Percentiles rank a stretch among this genome's conserved stretches.
These are phyloP conservation scores for Puntigrus tetrazona DNA, from an alignment of 2,113 vertebrate species.

Conservation along the genomic window DNA sequence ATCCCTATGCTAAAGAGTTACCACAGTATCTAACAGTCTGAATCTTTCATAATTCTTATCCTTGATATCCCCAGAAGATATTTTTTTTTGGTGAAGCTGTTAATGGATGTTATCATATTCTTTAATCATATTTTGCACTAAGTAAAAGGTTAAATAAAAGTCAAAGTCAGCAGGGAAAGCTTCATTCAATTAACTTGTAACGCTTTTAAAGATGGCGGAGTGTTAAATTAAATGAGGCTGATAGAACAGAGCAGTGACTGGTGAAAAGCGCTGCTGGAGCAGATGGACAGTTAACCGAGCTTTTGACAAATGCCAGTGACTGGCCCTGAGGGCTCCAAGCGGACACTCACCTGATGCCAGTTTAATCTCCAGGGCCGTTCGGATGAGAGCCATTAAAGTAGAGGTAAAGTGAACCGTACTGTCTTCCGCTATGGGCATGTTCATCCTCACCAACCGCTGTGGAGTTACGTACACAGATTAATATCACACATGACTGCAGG, in stretches of 20 bases:
- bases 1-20: too few relatives aligned
- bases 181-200: background rate
- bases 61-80: background rate
- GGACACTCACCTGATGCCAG: constrained; percentile 86
- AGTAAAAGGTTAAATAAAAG: background rate
- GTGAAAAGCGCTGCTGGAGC: background rate
- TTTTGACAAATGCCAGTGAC: background rate
- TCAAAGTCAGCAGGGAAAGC: background rate
- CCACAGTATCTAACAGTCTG: background rate
- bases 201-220: background rate
- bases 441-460: constrained; percentile 95
- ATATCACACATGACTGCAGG: constrained; percentile 5
- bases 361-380: constrained; percentile 95
- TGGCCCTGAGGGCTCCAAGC: background rate
- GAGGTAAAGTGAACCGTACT: constrained; percentile 95
- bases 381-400: constrained; percentile 95
- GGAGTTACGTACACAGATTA: constrained; percentile 43
- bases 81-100: background rate
- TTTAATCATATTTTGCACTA: background rate
- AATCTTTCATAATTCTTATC: background rate
- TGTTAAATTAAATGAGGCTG: background rate
- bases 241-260: background rate
- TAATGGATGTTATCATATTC: background rate
- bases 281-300: background rate
- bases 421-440: constrained; percentile 95